These are phyloP conservation scores for Danionella dracula DNA, from an alignment of 2,797 vertebrate species.

Conservation along the genomic window DNA sequence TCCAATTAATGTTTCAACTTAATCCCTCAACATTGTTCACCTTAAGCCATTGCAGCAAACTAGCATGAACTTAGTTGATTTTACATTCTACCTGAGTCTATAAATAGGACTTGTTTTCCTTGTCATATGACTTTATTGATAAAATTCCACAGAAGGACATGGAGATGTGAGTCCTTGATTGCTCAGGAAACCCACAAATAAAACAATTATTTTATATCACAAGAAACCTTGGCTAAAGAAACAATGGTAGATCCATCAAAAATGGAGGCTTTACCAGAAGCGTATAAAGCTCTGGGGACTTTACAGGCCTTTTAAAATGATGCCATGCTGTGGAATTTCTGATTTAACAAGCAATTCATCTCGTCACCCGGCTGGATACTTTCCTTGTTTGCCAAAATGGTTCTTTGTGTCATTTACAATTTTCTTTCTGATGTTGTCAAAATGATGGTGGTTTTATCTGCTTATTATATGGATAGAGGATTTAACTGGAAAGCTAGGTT, in stretches of 20 bases:
- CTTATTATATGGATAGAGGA: neutral
- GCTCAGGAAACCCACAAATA: neutral
- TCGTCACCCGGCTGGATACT: neutral
- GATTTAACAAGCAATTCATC: slow-evolving; percentile 22
- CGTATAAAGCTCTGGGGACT: neutral
- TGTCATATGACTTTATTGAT: slow-evolving; percentile 22
- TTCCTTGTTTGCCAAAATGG: neutral
- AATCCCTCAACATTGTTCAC: too few species aligned
- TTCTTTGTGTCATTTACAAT: neutral
- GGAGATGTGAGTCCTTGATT: slow-evolving; percentile 22
- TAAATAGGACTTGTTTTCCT: slow-evolving; percentile 4
- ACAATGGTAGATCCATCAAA: neutral
- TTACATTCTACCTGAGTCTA: neutral
- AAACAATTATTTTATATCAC: slow-evolving; percentile 4
- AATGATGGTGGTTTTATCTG: neutral
- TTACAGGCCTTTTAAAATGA: slow-evolving; percentile 8
- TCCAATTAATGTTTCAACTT: too few species aligned
- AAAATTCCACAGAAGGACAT: slow-evolving; percentile 14
- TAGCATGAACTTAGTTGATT: too few species aligned
- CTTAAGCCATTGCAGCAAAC: too few species aligned
- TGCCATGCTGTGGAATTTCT: slow-evolving; percentile 13
- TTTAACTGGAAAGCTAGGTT: slow-evolving; percentile 4
- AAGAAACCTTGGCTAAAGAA: neutral
- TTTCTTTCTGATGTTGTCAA: neutral
- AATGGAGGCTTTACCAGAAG: slow-evolving; percentile 4